Percentiles rank a stretch among this genome's conserved stretches.
phyloP scores from a whole-genome alignment of 2,888 invertebrate species.

The Netelia inedita region DNA sequence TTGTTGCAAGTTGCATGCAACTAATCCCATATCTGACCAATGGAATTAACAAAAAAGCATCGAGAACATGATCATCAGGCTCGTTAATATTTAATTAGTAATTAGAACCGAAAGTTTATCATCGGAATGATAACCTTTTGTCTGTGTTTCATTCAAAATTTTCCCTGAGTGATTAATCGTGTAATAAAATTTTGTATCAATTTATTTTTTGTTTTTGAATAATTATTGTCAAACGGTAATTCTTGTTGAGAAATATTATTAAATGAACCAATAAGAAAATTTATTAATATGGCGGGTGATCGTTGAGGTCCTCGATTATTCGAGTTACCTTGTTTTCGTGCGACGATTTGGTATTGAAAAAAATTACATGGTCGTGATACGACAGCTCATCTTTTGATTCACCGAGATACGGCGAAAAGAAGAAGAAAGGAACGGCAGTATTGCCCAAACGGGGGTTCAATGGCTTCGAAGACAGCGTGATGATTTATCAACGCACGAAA shows the following conservation, averaged over 20 bases:
- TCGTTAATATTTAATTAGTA: background rate
- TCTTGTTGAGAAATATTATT: too few species aligned
- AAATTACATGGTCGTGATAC: background rate
- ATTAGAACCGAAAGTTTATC: background rate
- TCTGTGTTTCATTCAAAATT: too few species aligned
- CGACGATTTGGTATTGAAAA: too few species aligned
- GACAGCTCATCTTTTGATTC: slow-evolving; percentile 4
- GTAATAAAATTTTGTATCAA: too few species aligned
- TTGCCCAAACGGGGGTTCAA: slow-evolving; percentile 26
- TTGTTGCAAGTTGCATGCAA: slow-evolving; percentile 12
- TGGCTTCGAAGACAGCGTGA: slow-evolving; percentile 18
- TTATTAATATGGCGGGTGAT: too few species aligned
- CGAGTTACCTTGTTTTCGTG: too few species aligned
- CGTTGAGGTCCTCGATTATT: too few species aligned
- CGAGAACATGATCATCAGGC: background rate
- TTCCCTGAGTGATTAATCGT: too few species aligned
- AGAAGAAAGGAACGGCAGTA: background rate
- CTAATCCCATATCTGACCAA: slow-evolving; percentile 19
- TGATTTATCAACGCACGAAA: slow-evolving; percentile 22
- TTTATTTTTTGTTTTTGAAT: too few species aligned
- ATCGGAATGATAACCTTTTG: too few species aligned
- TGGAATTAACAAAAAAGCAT: slow-evolving; percentile 32
- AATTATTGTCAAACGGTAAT: too few species aligned
- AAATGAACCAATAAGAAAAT: too few species aligned
- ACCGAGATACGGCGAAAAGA: background rate